Percentiles rank a stretch among this genome's conserved stretches.
phyloP scores from a whole-genome alignment of 2,888 invertebrate species.

The Allacma fusca region DNA sequence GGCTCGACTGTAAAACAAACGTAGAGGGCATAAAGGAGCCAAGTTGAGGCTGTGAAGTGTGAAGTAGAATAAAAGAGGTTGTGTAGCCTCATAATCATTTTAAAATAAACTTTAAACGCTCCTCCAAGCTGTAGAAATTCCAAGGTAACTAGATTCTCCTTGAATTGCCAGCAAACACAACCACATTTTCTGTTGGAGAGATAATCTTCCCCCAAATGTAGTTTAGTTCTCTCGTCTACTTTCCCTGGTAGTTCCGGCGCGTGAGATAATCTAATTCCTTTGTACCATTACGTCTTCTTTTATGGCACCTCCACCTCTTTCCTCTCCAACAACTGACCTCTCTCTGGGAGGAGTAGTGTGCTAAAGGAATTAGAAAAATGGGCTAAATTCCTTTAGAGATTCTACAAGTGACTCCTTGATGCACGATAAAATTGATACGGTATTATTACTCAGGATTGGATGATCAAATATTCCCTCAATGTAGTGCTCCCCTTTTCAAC shows the following conservation, averaged over 20 bases:
- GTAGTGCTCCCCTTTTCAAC: neutral
- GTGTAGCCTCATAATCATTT: neutral
- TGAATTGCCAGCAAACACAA: neutral
- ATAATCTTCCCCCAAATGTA: neutral
- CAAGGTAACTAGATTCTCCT: too few species aligned
- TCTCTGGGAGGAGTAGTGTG: neutral
- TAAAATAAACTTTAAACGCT: neutral
- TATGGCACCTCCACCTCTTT: neutral
- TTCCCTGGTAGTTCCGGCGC: neutral
- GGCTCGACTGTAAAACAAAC: too few species aligned
- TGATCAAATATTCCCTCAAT: neutral
- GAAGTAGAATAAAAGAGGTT: neutral
- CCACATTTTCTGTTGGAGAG: neutral
- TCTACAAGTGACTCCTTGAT: too few species aligned
- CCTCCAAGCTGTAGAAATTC: neutral
- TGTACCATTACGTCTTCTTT: neutral
- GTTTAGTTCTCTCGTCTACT: neutral
- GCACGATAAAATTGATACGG: too few species aligned
- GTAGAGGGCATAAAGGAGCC: too few species aligned
- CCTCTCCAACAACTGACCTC: neutral
- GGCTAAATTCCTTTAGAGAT: too few species aligned
- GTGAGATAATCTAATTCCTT: conserved; percentile 11
- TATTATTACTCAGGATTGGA: conserved; percentile 1
- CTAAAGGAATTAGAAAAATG: neutral
- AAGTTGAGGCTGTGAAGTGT: neutral